A percentile compares a stretch with the other conserved stretches of the same genome.
These are phyloP conservation scores for Pachypanchax playfairii DNA, from an alignment of 2,113 vertebrate species.

Conservation along the genomic window DNA sequence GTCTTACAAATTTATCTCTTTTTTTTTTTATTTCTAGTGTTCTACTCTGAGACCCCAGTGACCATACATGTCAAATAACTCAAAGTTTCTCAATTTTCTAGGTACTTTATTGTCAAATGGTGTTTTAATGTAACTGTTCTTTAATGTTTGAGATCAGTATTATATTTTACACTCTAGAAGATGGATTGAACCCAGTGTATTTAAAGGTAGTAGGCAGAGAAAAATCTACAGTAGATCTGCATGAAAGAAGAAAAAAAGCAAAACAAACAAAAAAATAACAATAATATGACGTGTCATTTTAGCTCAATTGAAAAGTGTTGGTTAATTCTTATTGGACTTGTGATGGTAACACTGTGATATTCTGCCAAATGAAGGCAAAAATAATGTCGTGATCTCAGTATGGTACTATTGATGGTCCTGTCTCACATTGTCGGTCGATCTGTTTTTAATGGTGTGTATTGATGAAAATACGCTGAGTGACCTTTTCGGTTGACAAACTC, in stretches of 20 bases:
- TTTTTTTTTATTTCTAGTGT: slow-evolving; percentile 24
- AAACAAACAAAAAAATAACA: slow-evolving; percentile 29
- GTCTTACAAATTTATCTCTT: slow-evolving; percentile 50
- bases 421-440: slow-evolving; percentile 56
- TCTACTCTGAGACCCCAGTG: slow-evolving; percentile 35
- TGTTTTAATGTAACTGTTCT: slow-evolving; percentile 67
- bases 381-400: slow-evolving; percentile 67
- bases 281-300: slow-evolving; percentile 49
- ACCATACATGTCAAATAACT: slow-evolving; percentile 56
- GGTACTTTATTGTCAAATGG: slow-evolving; percentile 66
- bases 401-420: slow-evolving; percentile 66
- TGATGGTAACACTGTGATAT: slow-evolving; percentile 77
- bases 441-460: slow-evolving; percentile 63
- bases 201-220: slow-evolving; percentile 47
- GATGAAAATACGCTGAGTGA: slow-evolving; percentile 58
- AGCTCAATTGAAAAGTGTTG: slow-evolving; percentile 60
- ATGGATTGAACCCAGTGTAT: slow-evolving; percentile 50
- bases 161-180: slow-evolving; percentile 51
- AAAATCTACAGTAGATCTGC: slow-evolving; percentile 53
- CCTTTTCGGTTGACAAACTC: slow-evolving; percentile 43
- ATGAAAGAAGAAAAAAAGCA: slow-evolving; percentile 42
- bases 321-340: slow-evolving; percentile 66
- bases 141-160: slow-evolving; percentile 69
- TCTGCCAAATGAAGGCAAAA: slow-evolving; percentile 57
- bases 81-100: slow-evolving; percentile 44